phyloP scores from a whole-genome alignment of 2,888 invertebrate genomes.

The Monochamus alternatus region DNA sequence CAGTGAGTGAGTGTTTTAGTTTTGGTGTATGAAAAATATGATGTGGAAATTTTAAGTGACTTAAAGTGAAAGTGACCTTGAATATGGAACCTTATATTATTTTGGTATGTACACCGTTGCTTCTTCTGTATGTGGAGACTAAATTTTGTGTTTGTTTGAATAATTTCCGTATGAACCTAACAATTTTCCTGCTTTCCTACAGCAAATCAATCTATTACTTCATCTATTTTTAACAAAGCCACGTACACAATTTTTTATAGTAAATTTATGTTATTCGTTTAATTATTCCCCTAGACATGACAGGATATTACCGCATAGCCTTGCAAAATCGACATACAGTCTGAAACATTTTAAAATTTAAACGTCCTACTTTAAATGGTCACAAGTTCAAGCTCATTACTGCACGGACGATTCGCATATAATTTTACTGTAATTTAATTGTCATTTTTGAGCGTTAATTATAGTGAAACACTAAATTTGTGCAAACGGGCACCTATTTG shows the following conservation, averaged over 20 bases:
- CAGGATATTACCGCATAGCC: not conserved
- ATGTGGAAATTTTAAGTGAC: not conserved
- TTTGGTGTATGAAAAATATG: conserved; percentile 15
- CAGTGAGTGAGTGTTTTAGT: conserved; percentile 19
- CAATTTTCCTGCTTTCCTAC: conserved; percentile 10
- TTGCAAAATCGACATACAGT: not conserved
- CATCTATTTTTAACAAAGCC: conserved; percentile 13
- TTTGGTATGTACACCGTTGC: conserved; percentile 44
- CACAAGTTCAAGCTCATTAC: conserved; percentile 17
- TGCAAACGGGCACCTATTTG: not conserved
- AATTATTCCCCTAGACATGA: not conserved
- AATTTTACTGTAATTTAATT: not conserved
- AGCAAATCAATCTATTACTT: conserved; percentile 1
- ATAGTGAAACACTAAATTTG: not conserved
- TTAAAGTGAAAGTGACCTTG: conserved; percentile 50
- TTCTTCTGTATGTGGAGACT: not conserved
- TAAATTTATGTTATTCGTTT: not conserved
- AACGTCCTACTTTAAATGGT: conserved; percentile 14
- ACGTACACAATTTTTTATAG: not conserved
- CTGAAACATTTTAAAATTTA: conserved; percentile 1
- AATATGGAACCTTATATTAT: conserved; percentile 51
- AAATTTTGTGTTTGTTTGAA: conserved; percentile 8
- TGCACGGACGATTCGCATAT: not conserved
- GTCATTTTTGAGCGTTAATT: not conserved
- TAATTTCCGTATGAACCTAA: conserved; percentile 3